Evolutionary conservation across 1,140 invertebrate genomes (phyloP).

Genomic region (Zaprionus kolodkinae): DNA sequence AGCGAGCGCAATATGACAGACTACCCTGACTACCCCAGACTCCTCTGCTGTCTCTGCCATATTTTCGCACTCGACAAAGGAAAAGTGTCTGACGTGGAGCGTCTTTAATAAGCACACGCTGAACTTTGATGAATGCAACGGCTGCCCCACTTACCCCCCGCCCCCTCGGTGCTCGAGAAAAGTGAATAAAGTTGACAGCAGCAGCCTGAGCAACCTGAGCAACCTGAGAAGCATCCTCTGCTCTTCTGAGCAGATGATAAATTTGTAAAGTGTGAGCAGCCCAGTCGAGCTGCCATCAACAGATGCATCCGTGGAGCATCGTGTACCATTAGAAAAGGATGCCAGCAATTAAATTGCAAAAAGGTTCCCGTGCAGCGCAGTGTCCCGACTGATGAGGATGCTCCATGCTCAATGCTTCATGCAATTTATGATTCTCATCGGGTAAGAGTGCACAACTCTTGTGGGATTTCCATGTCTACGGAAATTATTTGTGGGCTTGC

Average conservation of each 20-base stretch:
- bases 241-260: constrained; percentile 57
- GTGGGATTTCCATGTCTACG: neutral
- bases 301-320: constrained; percentile 26
- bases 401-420: neutral
- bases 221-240: neutral
- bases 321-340: constrained; percentile 26
- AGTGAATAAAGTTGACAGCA: constrained; percentile 64
- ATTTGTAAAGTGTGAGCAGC: constrained; percentile 42
- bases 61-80: constrained; percentile 52
- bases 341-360: constrained; percentile 56
- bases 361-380: neutral
- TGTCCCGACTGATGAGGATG: constrained; percentile 17
- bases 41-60: constrained; percentile 39
- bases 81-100: constrained; percentile 40
- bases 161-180: neutral
- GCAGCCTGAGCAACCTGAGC: constrained; percentile 2
- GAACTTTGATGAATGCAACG: constrained; percentile 68
- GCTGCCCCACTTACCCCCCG: neutral
- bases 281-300: constrained; percentile 57
- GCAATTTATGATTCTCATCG: constrained; percentile 24
- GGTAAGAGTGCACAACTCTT: neutral
- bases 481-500: too few relatives aligned
- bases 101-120: constrained; percentile 69
- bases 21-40: neutral
- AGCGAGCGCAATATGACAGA: constrained; percentile 38